Conservation (phyloP, 2,888 invertebrate genomes). For the Pristionchus maxplancki region DNA sequence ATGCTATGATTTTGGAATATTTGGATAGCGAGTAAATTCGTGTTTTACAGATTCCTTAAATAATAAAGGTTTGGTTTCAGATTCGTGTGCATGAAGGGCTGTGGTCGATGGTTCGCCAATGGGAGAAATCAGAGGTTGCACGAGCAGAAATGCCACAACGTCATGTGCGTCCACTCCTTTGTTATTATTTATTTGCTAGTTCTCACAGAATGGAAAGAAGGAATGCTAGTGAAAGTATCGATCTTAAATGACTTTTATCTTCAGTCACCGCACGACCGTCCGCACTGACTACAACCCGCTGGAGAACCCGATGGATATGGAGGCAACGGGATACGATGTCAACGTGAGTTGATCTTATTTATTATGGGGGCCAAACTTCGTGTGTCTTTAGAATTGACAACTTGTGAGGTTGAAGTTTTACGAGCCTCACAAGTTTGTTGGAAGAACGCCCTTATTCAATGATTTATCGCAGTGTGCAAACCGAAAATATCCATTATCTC, state of each 20-base stretch:
- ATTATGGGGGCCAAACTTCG: too few species aligned
- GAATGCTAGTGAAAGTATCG: too few species aligned
- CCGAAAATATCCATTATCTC: too few species aligned
- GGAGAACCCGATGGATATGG: conserved; percentile 34
- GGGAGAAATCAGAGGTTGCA: conserved; percentile 60
- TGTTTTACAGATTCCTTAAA: conserved; percentile 58
- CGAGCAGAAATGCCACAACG: conserved; percentile 58
- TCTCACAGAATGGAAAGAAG: not conserved
- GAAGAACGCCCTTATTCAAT: not conserved
- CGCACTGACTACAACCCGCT: conserved; percentile 43
- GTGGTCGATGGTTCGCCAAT: conserved; percentile 66
- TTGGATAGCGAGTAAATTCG: too few species aligned
- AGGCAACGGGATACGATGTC: conserved; percentile 20
- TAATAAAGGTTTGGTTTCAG: conserved; percentile 43
- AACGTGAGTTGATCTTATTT: not conserved
- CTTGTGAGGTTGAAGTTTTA: not conserved
- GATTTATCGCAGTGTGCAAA: too few species aligned
- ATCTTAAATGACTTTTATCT: too few species aligned
- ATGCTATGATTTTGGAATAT: too few species aligned
- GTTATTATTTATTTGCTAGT: not conserved
- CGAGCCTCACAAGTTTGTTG: too few species aligned
- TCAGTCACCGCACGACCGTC: conserved; percentile 19
- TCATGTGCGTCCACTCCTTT: not conserved
- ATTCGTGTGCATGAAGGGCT: conserved; percentile 69
- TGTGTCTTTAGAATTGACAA: not conserved